These are phyloP conservation scores for Acleris cristana DNA, from an alignment of 2,888 invertebrate species.

Conservation along the genomic window DNA sequence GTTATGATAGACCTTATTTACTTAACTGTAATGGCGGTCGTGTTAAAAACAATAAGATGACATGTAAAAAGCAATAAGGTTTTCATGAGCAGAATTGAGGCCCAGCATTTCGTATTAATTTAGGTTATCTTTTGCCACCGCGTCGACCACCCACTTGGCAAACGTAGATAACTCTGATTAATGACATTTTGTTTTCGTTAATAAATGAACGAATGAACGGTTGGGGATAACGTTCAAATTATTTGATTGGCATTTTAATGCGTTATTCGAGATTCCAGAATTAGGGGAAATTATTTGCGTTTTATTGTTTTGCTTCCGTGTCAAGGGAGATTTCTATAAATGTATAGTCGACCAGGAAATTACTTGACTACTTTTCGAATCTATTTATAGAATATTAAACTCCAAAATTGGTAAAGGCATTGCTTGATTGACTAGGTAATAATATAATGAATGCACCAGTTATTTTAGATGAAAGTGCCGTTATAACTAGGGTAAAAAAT, in stretches of 20 bases:
- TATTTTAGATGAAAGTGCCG: no score
- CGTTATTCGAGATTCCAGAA: constrained; percentile 14
- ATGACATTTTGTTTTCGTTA: constrained; percentile 23
- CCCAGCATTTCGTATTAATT: background rate
- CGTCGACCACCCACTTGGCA: constrained; percentile 21
- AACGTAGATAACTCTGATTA: constrained; percentile 32
- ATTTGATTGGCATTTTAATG: constrained; percentile 21
- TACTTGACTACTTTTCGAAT: no score
- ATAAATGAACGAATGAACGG: constrained; percentile 7
- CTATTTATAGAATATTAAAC: no score
- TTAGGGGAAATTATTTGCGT: background rate
- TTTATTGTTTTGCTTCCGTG: background rate
- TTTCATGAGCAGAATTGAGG: no score
- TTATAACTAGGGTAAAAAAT: no score
- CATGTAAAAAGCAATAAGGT: no score
- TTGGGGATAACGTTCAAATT: constrained; percentile 5
- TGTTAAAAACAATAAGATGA: no score
- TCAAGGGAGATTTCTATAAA: background rate
- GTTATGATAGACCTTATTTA: no score
- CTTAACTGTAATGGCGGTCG: no score
- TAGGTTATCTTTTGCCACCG: constrained; percentile 3
- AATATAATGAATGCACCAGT: no score
- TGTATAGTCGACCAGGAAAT: no score
- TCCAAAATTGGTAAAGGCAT: background rate
- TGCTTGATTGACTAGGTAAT: no score